These are phyloP conservation scores for Paradisaea rubra DNA, from an alignment of 2,113 vertebrate genomes.

Conservation along the genomic window DNA sequence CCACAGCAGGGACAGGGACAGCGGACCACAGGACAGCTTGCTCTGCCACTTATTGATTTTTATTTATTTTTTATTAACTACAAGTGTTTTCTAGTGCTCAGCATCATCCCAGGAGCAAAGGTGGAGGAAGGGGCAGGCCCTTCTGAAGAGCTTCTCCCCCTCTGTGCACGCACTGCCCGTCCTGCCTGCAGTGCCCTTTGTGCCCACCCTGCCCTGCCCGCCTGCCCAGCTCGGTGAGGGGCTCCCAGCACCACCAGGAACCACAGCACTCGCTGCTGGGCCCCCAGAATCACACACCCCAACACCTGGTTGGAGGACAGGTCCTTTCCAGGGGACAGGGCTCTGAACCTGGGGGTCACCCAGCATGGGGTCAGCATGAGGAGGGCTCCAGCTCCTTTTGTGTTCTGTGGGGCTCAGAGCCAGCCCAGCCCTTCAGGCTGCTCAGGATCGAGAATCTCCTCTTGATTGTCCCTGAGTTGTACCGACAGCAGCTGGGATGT, in stretches of 20 bases:
- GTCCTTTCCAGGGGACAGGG: not conserved
- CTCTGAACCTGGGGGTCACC: not conserved
- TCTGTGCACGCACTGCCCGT: fast-evolving
- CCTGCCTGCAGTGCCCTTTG: not conserved
- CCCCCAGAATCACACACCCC: not conserved
- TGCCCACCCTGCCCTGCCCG: not conserved
- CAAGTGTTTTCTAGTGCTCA: not conserved
- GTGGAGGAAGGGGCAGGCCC: not conserved
- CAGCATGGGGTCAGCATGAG: fast-evolving
- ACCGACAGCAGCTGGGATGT: fast-evolving
- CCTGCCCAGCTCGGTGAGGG: not conserved
- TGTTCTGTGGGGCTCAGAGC: not conserved
- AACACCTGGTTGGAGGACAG: fast-evolving
- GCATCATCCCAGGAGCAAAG: not conserved
- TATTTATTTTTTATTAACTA: not conserved
- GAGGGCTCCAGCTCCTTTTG: not conserved
- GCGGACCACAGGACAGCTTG: not conserved
- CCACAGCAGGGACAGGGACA: fast-evolving
- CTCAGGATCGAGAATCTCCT: not conserved
- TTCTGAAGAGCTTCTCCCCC: not conserved
- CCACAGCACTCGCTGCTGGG: fast-evolving
- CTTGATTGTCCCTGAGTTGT: fast-evolving
- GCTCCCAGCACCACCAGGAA: not conserved
- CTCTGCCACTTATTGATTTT: fast-evolving
- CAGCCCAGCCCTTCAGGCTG: not conserved